A percentile compares a stretch with the other conserved stretches of the same genome.
Conservation (phyloP, 2,113 vertebrate genomes). For the human (Homo sapiens) region DNA sequence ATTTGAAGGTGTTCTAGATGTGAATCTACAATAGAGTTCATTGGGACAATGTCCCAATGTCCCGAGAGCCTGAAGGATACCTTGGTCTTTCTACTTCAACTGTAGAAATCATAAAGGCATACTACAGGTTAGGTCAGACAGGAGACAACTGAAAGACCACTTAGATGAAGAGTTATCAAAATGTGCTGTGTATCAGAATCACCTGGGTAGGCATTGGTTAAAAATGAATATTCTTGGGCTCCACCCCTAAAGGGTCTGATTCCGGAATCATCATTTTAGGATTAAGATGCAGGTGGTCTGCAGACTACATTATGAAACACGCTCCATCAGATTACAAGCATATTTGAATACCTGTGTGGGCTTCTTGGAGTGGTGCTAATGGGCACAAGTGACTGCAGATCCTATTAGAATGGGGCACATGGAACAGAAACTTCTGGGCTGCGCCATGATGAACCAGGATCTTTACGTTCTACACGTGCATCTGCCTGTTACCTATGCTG, state of each 20-base stretch:
- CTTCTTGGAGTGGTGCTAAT: background rate
- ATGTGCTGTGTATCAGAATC: background rate
- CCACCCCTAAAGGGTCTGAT: background rate
- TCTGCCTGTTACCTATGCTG: background rate
- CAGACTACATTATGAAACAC: background rate
- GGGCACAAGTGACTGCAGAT: background rate
- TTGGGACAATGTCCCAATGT: background rate
- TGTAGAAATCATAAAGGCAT: background rate
- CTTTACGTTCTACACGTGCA: background rate
- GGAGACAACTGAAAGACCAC: background rate
- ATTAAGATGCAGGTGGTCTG: constrained; percentile 1
- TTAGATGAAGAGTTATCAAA: background rate
- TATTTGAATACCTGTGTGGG: background rate
- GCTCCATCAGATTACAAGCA: background rate
- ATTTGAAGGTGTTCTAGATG: background rate
- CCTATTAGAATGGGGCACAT: background rate
- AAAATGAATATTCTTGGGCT: background rate
- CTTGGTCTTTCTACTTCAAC: background rate
- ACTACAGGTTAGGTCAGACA: background rate
- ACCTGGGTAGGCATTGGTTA: background rate
- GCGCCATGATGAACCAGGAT: background rate
- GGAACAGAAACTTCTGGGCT: background rate
- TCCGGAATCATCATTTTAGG: constrained; percentile 33
- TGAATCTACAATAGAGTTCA: background rate
- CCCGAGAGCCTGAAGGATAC: background rate